phyloP scores from a whole-genome alignment of 1,140 invertebrate genomes.

The Physella acuta region DNA sequence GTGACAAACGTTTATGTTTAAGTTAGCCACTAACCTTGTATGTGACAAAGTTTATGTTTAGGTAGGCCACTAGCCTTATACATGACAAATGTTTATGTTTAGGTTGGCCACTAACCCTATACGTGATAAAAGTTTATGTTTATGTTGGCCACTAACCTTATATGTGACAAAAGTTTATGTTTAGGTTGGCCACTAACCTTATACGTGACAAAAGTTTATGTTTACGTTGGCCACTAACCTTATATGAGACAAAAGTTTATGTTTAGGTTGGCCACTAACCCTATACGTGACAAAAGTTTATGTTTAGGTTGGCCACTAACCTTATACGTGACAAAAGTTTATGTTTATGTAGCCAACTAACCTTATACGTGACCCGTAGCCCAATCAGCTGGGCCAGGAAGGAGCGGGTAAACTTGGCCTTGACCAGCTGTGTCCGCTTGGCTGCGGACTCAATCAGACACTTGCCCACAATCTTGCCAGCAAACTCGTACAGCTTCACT shows the following conservation, averaged over 20 bases:
- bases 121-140: not conserved
- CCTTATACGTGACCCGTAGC: constrained; percentile 86
- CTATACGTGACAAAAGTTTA: too few species aligned
- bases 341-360: constrained; percentile 42
- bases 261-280: too few species aligned
- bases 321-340: too few species aligned
- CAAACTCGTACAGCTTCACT: constrained; percentile 89
- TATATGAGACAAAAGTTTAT: too few species aligned
- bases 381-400: constrained; percentile 93
- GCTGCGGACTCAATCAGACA: constrained; percentile 88
- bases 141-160: not conserved
- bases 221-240: too few species aligned
- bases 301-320: too few species aligned
- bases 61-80: not conserved
- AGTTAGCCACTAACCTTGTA: not conserved
- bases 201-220: too few species aligned
- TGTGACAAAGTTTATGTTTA: not conserved
- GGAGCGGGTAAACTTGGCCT: constrained; percentile 86
- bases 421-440: constrained; percentile 82
- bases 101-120: too few species aligned
- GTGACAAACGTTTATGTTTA: not conserved
- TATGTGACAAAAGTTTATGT: constrained; percentile 10
- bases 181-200: not conserved
- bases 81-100: not conserved
- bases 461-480: constrained; percentile 90